Evolutionary conservation across 2,113 vertebrate species (phyloP).

Genomic region (Larimichthys polyactis): DNA sequence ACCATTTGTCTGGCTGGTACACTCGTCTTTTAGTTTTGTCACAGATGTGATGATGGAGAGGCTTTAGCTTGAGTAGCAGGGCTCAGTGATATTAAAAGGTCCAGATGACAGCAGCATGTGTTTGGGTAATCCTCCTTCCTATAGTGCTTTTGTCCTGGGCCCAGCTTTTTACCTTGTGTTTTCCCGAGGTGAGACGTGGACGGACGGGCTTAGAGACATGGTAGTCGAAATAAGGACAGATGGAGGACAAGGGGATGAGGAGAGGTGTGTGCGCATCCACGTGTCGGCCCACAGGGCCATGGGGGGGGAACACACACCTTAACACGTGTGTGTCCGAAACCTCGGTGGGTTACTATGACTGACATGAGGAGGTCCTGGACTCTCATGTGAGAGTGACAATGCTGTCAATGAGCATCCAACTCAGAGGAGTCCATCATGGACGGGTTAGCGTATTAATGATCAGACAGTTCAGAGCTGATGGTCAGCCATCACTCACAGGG

Average conservation of each 20-base stretch:
- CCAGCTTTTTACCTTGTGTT: conserved; percentile 18
- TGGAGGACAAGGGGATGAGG: conserved; percentile 26
- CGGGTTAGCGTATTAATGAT: not conserved
- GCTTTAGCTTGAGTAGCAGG: conserved; percentile 25
- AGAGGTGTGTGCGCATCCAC: conserved; percentile 18
- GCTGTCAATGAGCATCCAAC: conserved; percentile 9
- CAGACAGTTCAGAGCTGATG: not conserved
- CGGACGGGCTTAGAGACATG: not conserved
- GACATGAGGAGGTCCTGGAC: conserved; percentile 11
- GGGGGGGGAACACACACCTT: not conserved
- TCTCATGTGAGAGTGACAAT: conserved; percentile 1
- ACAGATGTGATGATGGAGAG: conserved; percentile 54
- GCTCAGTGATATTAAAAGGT: conserved; percentile 48
- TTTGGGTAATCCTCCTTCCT: conserved; percentile 47
- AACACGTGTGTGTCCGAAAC: conserved; percentile 12
- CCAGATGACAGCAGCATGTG: conserved; percentile 50
- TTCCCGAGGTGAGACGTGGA: conserved; percentile 7
- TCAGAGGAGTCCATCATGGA: not conserved
- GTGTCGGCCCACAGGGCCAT: not conserved
- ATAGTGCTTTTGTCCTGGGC: conserved; percentile 45
- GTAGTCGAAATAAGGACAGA: conserved; percentile 25
- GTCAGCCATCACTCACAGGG: not conserved
- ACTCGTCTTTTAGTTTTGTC: conserved; percentile 23
- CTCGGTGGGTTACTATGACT: not conserved
- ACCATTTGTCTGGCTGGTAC: conserved; percentile 60